Evolutionary conservation across 30 jellyfish, hydroid and myxozoan genomes (phyloP).

Genomic region (Sanderia malayensis): DNA sequence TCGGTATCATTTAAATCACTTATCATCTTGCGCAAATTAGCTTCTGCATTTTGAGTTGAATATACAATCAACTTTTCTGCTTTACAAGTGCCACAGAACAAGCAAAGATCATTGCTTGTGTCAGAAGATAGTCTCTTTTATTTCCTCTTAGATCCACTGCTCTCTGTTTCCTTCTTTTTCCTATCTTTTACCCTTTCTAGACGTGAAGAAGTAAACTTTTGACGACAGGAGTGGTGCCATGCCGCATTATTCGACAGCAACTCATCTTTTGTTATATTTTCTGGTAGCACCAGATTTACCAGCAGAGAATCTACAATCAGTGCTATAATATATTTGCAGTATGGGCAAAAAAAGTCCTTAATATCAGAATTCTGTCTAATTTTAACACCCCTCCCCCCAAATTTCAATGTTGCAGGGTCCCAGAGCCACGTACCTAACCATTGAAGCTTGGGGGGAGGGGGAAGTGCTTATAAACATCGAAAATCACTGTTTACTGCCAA

Average conservation of each 20-base stretch:
- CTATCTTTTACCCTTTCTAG: constrained; percentile 3
- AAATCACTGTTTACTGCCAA: too few species aligned
- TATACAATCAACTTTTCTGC: constrained; percentile 7
- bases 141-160: neutral
- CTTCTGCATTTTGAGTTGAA: constrained; percentile 8
- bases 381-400: too few species aligned
- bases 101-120: neutral
- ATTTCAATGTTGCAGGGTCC: too few species aligned
- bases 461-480: too few species aligned
- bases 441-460: too few species aligned
- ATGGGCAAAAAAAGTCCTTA: too few species aligned
- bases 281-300: too few species aligned
- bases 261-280: too few species aligned
- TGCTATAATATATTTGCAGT: too few species aligned
- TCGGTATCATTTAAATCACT: constrained; percentile 1
- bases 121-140: constrained; percentile 2
- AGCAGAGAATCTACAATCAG: too few species aligned
- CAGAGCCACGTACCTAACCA: too few species aligned
- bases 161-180: neutral
- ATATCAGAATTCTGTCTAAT: too few species aligned
- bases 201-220: neutral
- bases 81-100: neutral
- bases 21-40: neutral
- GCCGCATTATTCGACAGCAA: neutral
- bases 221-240: constrained; percentile 11